Evolutionary conservation across 2,888 invertebrate genomes (phyloP).

Genomic region (Amphipoea lucens): DNA sequence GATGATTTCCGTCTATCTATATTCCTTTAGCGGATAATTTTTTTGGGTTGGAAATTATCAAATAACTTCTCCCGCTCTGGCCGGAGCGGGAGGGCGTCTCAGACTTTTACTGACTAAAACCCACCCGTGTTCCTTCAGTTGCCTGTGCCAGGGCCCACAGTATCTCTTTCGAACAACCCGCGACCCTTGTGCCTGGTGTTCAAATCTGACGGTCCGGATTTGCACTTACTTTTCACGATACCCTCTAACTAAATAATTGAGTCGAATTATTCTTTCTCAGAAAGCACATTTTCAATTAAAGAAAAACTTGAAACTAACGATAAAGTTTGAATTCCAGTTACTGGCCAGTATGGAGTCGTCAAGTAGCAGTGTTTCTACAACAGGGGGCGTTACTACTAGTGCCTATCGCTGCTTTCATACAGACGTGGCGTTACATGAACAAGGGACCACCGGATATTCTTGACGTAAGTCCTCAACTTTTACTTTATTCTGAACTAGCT

Average conservation of each 20-base stretch:
- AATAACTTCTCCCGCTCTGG: too few relatives aligned
- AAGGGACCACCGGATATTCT: conserved; percentile 96
- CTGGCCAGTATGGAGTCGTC: conserved; percentile 95
- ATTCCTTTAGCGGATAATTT: background rate
- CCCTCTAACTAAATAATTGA: background rate
- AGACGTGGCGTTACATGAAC: conserved; percentile 93
- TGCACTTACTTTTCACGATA: background rate
- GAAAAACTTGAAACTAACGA: background rate
- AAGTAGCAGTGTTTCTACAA: conserved; percentile 93
- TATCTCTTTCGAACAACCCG: too few relatives aligned
- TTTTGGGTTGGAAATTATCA: too few relatives aligned
- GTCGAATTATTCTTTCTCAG: background rate
- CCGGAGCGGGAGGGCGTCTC: too few relatives aligned
- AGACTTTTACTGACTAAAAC: too few relatives aligned
- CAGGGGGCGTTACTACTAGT: conserved; percentile 93
- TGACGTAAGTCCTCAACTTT: conserved; percentile 91
- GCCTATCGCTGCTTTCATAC: conserved; percentile 93
- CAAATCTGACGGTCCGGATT: too few relatives aligned
- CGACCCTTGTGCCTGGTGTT: background rate
- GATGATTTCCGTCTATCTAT: background rate
- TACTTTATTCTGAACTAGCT: background rate
- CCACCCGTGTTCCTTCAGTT: too few relatives aligned
- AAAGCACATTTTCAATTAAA: background rate
- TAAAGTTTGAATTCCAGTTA: conserved; percentile 87
- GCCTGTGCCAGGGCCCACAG: too few relatives aligned